Evolutionary conservation across 2,113 vertebrate species (phyloP), one percentile per base, ranked within the genome.

Genomic region (Prolemur simus): DNA sequence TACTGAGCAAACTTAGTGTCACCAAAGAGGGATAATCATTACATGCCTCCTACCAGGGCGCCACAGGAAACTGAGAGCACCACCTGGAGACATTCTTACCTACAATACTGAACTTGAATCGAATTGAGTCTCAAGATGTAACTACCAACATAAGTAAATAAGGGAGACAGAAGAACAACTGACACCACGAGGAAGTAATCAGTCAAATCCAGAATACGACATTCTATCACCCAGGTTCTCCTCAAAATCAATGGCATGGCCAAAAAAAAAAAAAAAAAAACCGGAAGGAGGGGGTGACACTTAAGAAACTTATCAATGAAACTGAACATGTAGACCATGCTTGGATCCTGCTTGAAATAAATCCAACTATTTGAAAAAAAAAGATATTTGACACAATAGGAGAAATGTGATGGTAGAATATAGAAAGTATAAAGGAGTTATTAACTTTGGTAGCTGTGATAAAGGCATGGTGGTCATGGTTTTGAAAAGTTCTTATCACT

Each of bases 41-140:
- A 52, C 21, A 71, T 8, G 39, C 2, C 23, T 78, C 47, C 29
- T 39, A 56, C n/a, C 49, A 69, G 45, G 34, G 58, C 13, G 2
- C 32, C 94, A 69, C 0, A 54, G 23, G 49, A 73, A 74, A 94
- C 42, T 8, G 2, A 74, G 17, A 80, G 12, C 0, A 84, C 15
- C 29, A 74, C 7, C 68, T 58, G 74, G 8, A 82, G 54, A 58
- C 23, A 39, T 49, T 83, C 32, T 73, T 58, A 94, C 14, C 56
- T 90, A 74, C 90, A 87, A 92, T 69, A 85, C 58, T 94, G 42
- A 95, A 89, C 25, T 21, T n/a, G 25, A 95, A 56, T 71, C 23
- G 88, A 91, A 86, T 84, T 27, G 71, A 81, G 56, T 71, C 29
- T 87, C 63, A 83, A 78, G 63, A 78, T 58, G 1, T 47, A 95